phyloP scores from a whole-genome alignment of 2,797 vertebrate species.

The Acanthurus leucopareius region DNA sequence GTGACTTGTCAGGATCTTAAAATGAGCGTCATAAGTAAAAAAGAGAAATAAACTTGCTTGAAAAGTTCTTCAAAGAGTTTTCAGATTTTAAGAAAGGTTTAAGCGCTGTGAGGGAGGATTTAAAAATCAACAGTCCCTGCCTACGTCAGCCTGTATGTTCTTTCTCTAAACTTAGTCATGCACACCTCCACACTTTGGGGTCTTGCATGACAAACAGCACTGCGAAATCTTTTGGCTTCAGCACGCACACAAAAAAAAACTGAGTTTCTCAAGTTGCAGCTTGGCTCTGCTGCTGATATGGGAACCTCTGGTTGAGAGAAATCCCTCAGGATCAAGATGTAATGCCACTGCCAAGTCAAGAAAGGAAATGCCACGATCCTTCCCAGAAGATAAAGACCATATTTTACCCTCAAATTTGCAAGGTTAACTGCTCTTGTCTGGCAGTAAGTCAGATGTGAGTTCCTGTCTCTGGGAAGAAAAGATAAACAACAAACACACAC shows the following conservation, averaged over 20 bases:
- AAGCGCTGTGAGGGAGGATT: background rate
- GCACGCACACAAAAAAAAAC: background rate
- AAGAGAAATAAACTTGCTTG: background rate
- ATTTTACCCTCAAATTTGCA: conserved; percentile 33
- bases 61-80: background rate
- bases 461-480: conserved; percentile 23
- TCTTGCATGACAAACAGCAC: background rate
- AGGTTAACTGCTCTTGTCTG: conserved; percentile 36
- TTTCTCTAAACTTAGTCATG: conserved; percentile 4
- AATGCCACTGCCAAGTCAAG: conserved; percentile 30
- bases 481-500: background rate
- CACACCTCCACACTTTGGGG: background rate
- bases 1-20: background rate
- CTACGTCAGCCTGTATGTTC: conserved; percentile 9
- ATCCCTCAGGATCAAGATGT: conserved; percentile 31
- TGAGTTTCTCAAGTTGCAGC: conserved; percentile 18
- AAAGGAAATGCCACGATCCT: conserved; percentile 66
- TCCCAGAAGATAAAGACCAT: conserved; percentile 58
- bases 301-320: conserved; percentile 18
- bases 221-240: background rate
- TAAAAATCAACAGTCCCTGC: background rate
- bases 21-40: background rate
- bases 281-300: conserved; percentile 4
- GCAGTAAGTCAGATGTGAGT: conserved; percentile 14
- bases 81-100: background rate